A percentile compares a stretch with the other conserved stretches of the same genome.
phyloP scores from a whole-genome alignment of 2,797 vertebrate genomes.

The Enteromius trimaculatus region DNA sequence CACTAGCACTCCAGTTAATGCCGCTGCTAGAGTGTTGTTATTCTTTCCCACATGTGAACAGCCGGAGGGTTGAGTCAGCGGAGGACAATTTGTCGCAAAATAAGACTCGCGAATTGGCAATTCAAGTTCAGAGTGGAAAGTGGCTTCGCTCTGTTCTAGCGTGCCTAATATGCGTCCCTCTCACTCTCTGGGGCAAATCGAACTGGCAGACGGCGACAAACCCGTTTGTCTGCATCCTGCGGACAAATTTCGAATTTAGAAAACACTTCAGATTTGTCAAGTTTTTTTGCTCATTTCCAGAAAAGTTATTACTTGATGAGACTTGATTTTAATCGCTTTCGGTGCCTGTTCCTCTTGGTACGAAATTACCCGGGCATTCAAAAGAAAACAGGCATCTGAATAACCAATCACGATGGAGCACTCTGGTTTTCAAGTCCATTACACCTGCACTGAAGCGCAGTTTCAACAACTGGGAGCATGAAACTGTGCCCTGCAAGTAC shows the following conservation, averaged over 20 bases:
- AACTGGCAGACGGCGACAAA: background rate
- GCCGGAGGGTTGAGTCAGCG: constrained; percentile 26
- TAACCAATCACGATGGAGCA: constrained; percentile 15
- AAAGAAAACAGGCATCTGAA: background rate
- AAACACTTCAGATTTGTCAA: background rate
- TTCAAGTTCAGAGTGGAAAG: constrained; percentile 35
- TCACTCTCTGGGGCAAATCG: constrained; percentile 4
- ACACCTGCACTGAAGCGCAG: background rate
- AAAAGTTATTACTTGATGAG: background rate
- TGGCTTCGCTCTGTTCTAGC: background rate
- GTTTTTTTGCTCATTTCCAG: constrained; percentile 8
- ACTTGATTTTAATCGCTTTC: background rate
- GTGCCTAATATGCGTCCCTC: constrained; percentile 25
- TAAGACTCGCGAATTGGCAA: constrained; percentile 36
- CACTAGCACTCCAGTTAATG: constrained; percentile 14
- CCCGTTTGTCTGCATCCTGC: background rate
- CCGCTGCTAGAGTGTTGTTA: background rate
- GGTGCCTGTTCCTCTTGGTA: background rate
- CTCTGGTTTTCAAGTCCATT: constrained; percentile 26
- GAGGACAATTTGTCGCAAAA: constrained; percentile 37
- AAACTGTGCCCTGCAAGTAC: constrained; percentile 12
- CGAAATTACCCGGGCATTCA: constrained; percentile 14
- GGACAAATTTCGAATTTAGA: background rate
- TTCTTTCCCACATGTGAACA: constrained; percentile 6
- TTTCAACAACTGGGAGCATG: background rate